A percentile compares a stretch with the other conserved stretches of the same genome.
phyloP scores from a whole-genome alignment of 2,797 vertebrate species.

The Tokudaia tokunoshimensis region DNA sequence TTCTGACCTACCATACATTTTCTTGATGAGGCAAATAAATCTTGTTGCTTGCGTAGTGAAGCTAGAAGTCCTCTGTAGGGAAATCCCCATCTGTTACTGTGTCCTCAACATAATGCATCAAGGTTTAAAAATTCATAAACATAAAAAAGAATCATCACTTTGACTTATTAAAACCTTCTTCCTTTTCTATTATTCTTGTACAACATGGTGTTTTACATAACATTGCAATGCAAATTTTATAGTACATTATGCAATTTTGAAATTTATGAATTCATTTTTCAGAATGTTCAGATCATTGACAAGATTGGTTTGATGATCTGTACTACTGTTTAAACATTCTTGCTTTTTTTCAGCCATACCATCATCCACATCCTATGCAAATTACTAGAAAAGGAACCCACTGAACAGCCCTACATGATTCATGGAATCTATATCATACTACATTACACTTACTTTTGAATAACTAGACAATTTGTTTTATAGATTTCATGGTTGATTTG shows the following conservation, averaged over 20 bases:
- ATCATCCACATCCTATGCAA: neutral
- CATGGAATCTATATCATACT: neutral
- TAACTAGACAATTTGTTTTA: neutral
- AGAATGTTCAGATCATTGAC: neutral
- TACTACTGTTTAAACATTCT: neutral
- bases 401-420: neutral
- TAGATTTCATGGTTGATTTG: neutral
- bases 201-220: neutral
- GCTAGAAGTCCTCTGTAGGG: constrained; percentile 70
- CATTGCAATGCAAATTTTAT: constrained; percentile 33
- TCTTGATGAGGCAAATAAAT: constrained; percentile 79
- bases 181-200: constrained; percentile 7
- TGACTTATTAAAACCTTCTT: neutral
- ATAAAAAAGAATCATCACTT: constrained; percentile 47
- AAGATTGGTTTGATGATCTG: neutral
- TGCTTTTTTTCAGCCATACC: neutral
- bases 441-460: neutral
- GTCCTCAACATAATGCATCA: constrained; percentile 24
- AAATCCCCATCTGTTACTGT: constrained; percentile 76
- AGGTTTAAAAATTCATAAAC: constrained; percentile 75
- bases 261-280: neutral
- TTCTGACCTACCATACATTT: constrained; percentile 76
- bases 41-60: constrained; percentile 63
- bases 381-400: neutral
- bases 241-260: neutral